Evolutionary conservation across 2,113 vertebrate species (phyloP).

Genomic region (Ammodytes marinus): DNA sequence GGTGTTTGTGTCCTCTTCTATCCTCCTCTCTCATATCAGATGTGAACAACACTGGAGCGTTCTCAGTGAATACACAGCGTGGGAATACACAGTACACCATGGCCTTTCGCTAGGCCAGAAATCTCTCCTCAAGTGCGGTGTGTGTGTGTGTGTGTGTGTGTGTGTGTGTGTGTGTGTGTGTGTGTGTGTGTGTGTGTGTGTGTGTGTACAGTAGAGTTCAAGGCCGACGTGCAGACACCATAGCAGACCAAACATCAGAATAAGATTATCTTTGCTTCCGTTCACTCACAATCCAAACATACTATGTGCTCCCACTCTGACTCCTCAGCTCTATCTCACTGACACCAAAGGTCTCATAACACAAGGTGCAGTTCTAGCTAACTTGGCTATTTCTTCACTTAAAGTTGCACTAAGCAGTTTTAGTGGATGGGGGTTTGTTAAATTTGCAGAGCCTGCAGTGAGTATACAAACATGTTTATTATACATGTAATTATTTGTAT

Average conservation of each 20-base stretch:
- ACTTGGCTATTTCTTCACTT: not conserved
- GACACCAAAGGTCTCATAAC: not conserved
- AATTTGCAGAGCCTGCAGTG: no score
- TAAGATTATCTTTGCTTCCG: not conserved
- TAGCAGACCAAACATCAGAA: constrained; percentile 20
- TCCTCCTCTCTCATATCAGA: not conserved
- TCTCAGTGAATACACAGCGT: not conserved
- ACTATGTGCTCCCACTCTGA: not conserved
- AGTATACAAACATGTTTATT: no score
- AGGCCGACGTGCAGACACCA: constrained; percentile 4
- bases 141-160: not conserved
- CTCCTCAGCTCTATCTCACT: not conserved
- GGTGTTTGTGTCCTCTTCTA: not conserved
- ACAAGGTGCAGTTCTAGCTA: not conserved
- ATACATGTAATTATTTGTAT: no score
- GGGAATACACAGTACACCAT: not conserved
- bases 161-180: no score
- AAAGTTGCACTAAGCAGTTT: not conserved
- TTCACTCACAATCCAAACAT: not conserved
- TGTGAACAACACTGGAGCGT: not conserved
- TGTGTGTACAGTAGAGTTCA: not conserved
- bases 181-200: no score
- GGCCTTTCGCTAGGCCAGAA: not conserved
- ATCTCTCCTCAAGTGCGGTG: not conserved
- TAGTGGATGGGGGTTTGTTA: no score